Evolutionary conservation across 1,140 invertebrate genomes (phyloP).

Genomic region (Trigoniulus corallinus): DNA sequence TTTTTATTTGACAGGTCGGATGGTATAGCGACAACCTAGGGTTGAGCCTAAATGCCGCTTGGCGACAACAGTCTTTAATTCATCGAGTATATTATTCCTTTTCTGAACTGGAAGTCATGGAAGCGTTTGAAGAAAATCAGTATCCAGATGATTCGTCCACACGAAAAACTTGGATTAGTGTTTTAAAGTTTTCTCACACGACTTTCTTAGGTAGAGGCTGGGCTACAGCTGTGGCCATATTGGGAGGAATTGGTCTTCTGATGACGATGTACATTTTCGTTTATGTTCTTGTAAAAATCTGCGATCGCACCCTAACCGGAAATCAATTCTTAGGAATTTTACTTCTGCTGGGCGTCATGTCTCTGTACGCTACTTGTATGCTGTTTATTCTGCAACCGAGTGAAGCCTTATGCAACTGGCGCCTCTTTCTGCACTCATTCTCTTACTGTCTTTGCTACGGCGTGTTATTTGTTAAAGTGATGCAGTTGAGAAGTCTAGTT

Average conservation of each 20-base stretch:
- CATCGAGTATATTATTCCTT: background rate
- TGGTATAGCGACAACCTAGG: conserved; percentile 20
- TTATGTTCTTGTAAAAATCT: conserved; percentile 29
- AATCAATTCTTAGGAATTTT: conserved; percentile 30
- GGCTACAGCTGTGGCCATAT: conserved; percentile 21
- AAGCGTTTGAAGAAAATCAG: background rate
- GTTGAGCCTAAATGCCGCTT: conserved; percentile 13
- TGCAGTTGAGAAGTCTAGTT: conserved; percentile 24
- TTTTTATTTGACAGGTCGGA: conserved; percentile 16
- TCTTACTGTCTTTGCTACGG: conserved; percentile 21
- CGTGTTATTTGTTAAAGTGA: conserved; percentile 24
- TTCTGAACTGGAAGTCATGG: background rate
- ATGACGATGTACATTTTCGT: conserved; percentile 26
- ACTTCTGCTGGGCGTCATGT: conserved; percentile 28
- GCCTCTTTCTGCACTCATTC: conserved; percentile 20
- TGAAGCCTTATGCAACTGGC: conserved; percentile 21
- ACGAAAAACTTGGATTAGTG: background rate
- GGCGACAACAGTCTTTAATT: background rate
- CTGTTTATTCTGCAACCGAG: conserved; percentile 27
- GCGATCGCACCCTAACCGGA: conserved; percentile 29
- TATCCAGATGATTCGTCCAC: background rate
- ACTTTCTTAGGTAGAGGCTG: conserved; percentile 22
- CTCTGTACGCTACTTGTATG: conserved; percentile 26
- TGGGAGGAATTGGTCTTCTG: conserved; percentile 21
- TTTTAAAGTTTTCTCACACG: conserved; percentile 13